phyloP scores from a whole-genome alignment of 2,888 invertebrate species.

The Monoplex corrugatus region DNA sequence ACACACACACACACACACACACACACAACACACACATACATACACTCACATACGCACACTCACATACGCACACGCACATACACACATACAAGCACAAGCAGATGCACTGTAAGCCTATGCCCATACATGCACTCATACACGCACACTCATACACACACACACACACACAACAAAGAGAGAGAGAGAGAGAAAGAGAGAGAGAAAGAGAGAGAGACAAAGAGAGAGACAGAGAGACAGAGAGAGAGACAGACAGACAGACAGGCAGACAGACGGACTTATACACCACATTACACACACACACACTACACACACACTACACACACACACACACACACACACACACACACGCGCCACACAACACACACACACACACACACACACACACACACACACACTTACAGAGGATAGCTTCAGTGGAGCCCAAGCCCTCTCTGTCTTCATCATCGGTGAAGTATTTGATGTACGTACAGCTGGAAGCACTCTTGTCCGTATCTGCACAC shows the following conservation, averaged over 20 bases:
- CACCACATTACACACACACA: not conserved
- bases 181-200: not conserved
- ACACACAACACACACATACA: no score
- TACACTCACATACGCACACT: no score
- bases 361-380: slow-evolving; percentile 21
- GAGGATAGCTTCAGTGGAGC: slow-evolving; percentile 78
- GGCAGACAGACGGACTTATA: not conserved
- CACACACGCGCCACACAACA: no score
- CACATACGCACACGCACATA: not conserved
- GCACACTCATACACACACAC: not conserved
- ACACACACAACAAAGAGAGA: not conserved
- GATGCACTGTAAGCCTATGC: no score
- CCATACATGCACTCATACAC: not conserved
- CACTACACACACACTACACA: not conserved
- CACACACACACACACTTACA: slow-evolving; percentile 65
- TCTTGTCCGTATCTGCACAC: no score
- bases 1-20: not conserved
- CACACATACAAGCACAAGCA: not conserved
- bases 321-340: slow-evolving; percentile 16
- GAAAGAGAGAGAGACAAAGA: not conserved
- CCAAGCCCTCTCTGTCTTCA: slow-evolving; percentile 76
- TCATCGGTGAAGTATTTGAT: slow-evolving; percentile 77
- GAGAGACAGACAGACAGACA: no score
- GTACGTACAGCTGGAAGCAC: no score
- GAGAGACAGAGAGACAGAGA: not conserved